phyloP scores from a whole-genome alignment of 92 coral and sea anemone species.

The Phenganax stokvisi region DNA sequence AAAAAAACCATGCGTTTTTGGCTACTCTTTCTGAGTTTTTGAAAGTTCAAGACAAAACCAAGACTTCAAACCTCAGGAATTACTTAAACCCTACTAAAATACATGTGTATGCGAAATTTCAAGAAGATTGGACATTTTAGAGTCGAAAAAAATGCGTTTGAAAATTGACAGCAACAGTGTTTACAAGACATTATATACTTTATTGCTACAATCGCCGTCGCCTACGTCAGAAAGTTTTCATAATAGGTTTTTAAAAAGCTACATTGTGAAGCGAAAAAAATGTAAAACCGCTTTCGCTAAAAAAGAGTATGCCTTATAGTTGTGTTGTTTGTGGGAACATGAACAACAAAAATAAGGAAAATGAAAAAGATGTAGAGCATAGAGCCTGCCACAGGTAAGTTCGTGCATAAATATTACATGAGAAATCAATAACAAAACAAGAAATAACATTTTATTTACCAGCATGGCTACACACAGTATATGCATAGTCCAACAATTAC shows the following conservation, averaged over 20 bases:
- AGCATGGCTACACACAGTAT: background rate
- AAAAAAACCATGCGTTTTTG: no score
- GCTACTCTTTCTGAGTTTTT: no score
- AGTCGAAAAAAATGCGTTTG: no score
- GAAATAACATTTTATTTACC: background rate
- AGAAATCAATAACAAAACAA: background rate
- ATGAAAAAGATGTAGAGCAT: background rate
- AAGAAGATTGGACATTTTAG: no score
- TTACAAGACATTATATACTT: no score
- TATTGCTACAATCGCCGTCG: background rate
- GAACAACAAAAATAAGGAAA: background rate
- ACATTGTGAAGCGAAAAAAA: background rate
- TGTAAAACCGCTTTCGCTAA: background rate
- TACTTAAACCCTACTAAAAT: no score
- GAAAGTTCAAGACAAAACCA: no score
- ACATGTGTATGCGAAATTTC: no score
- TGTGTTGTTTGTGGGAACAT: background rate
- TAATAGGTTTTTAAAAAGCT: background rate
- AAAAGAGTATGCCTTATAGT: background rate
- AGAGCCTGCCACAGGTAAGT: background rate
- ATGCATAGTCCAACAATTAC: background rate
- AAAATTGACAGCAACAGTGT: no score
- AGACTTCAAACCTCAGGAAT: no score
- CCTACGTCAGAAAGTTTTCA: constrained; percentile 1
- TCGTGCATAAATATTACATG: background rate